Conservation (phyloP, 92 coral and sea anemone species). For the Parazoanthus darwini region DNA sequence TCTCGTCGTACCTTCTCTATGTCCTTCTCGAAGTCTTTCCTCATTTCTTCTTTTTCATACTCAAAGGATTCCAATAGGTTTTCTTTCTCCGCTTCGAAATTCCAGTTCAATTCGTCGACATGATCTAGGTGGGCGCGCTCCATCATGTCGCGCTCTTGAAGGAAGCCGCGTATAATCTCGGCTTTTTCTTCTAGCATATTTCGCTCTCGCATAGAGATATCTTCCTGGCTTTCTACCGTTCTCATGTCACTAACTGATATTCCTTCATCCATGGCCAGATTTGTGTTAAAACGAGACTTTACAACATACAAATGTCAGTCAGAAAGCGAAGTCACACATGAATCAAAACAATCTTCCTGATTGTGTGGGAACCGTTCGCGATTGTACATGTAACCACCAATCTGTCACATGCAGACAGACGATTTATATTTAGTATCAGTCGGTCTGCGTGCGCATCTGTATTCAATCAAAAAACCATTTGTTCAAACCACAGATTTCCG, state of each 20-base stretch:
- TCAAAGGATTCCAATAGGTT: constrained; percentile 81
- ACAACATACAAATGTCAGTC: background rate
- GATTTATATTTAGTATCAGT: constrained; percentile 13
- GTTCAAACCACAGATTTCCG: constrained; percentile 12
- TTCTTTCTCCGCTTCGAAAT: constrained; percentile 86
- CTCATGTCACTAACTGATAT: constrained; percentile 33
- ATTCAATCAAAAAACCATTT: constrained; percentile 21
- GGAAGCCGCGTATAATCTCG: constrained; percentile 93
- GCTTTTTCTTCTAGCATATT: constrained; percentile 83
- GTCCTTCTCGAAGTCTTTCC: constrained; percentile 84
- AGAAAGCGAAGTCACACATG: background rate
- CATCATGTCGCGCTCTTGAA: constrained; percentile 85
- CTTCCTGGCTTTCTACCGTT: constrained; percentile 45
- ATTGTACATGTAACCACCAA: background rate
- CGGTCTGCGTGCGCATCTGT: constrained; percentile 29
- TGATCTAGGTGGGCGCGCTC: constrained; percentile 87
- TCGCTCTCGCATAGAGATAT: constrained; percentile 56
- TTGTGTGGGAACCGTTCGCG: background rate
- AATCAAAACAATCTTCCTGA: constrained; percentile 24
- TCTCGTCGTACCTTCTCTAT: constrained; percentile 90
- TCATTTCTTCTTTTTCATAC: constrained; percentile 89
- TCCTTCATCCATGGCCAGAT: constrained; percentile 21
- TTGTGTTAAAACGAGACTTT: background rate
- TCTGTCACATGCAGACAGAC: background rate
- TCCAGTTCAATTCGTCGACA: constrained; percentile 77